Evolutionary conservation across 2,113 vertebrate species (phyloP).

Genomic region (Eurystomus gularis): DNA sequence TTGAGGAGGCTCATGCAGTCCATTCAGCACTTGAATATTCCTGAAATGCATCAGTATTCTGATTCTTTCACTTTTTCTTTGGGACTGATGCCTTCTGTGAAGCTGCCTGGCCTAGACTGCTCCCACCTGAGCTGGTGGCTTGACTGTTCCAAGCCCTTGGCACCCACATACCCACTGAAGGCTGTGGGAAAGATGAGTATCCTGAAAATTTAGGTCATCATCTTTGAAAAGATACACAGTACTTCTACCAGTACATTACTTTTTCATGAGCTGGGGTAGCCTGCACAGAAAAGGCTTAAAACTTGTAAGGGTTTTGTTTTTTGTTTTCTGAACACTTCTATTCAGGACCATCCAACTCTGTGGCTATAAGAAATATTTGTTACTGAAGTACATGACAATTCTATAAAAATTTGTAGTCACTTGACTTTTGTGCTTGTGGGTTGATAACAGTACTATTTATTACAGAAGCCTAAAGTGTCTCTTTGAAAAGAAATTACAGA

Average conservation of each 20-base stretch:
- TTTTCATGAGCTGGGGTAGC: neutral
- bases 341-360: neutral
- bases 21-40: neutral
- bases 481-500: conserved; percentile 68
- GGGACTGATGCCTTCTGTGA: neutral
- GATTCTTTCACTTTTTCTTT: neutral
- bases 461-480: conserved; percentile 51
- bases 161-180: neutral
- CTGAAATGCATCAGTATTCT: neutral
- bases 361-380: conserved; percentile 25
- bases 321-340: neutral
- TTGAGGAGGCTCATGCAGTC: neutral
- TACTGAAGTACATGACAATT: conserved; percentile 17
- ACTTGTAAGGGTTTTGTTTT: neutral
- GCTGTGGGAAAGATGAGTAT: neutral
- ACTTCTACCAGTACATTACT: neutral
- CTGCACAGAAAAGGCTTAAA: neutral
- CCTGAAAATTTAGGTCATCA: neutral
- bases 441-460: conserved; percentile 57
- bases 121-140: neutral
- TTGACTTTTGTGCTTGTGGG: conserved; percentile 35
- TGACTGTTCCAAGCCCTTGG: neutral
- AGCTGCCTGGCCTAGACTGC: neutral
- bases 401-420: conserved; percentile 26
- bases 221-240: neutral